A percentile compares a stretch with the other conserved stretches of the same genome.
These are phyloP conservation scores for Brachynemurus nebulosus DNA, from an alignment of 2,888 invertebrate genomes.

Conservation along the genomic window DNA sequence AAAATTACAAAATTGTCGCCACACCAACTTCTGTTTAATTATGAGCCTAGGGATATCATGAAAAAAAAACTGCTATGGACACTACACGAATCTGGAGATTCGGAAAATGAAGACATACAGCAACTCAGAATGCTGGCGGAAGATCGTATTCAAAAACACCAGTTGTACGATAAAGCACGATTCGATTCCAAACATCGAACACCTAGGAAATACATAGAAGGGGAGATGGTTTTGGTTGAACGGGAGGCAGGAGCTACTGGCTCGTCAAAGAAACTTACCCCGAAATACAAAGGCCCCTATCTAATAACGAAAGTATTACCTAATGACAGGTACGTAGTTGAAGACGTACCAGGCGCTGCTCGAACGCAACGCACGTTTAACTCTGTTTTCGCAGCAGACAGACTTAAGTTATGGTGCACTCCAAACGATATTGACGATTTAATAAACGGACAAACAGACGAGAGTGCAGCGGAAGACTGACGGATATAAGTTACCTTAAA, in stretches of 20 bases:
- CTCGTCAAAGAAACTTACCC: slow-evolving; percentile 17
- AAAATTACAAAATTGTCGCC: neutral
- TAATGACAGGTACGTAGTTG: slow-evolving; percentile 18
- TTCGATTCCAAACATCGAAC: too few species aligned
- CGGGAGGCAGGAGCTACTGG: slow-evolving; percentile 13
- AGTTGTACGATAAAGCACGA: too few species aligned
- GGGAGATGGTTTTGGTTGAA: slow-evolving; percentile 13
- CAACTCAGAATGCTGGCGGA: neutral
- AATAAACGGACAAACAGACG: too few species aligned
- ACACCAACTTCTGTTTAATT: neutral
- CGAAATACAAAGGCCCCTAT: slow-evolving; percentile 18
- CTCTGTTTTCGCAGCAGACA: slow-evolving; percentile 16
- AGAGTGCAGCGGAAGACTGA: too few species aligned
- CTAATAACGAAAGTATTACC: slow-evolving; percentile 13
- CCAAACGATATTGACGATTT: too few species aligned
- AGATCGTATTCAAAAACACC: too few species aligned
- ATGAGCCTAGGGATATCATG: neutral
- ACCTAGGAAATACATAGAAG: too few species aligned
- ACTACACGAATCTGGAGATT: neutral
- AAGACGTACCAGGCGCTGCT: slow-evolving; percentile 17
- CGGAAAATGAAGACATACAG: neutral
- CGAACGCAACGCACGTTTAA: slow-evolving; percentile 16
- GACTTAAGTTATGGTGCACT: slow-evolving; percentile 16
- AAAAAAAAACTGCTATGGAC: neutral
- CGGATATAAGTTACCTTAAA: too few species aligned